A percentile compares a stretch with the other conserved stretches of the same genome.
These are phyloP conservation scores for Actinia tenebrosa DNA, from an alignment of 64 coral and sea anemone species.

Conservation along the genomic window DNA sequence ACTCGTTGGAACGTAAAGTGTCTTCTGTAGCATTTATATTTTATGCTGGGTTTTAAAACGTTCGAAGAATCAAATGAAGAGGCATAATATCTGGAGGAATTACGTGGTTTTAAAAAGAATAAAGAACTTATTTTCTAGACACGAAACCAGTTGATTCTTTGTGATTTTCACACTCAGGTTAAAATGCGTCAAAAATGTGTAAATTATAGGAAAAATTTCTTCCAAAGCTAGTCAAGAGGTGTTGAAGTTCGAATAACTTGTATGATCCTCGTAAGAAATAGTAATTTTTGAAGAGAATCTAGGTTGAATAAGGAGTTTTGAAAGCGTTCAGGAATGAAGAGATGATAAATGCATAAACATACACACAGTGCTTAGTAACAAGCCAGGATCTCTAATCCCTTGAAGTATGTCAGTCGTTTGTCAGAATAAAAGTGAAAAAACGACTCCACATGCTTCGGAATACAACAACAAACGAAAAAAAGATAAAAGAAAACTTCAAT, in stretches of 20 bases:
- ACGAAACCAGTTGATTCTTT: background rate
- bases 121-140: background rate
- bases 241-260: background rate
- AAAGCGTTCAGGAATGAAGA: background rate
- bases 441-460: background rate
- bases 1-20: background rate
- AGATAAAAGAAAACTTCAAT: background rate
- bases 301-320: background rate
- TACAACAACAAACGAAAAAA: background rate
- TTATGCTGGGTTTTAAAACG: background rate
- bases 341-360: background rate
- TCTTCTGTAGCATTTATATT: background rate
- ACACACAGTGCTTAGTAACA: background rate
- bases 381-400: background rate
- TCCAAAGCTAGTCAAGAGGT: background rate
- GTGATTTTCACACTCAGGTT: background rate
- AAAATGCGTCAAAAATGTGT: background rate
- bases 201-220: background rate
- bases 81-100: background rate
- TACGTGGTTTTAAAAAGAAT: background rate
- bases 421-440: background rate
- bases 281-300: background rate
- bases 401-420: constrained; percentile 15
- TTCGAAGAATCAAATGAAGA: background rate
- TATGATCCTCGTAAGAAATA: background rate